These are phyloP conservation scores for Caloenas nicobarica DNA, from an alignment of 2,113 vertebrate species.

Conservation along the genomic window DNA sequence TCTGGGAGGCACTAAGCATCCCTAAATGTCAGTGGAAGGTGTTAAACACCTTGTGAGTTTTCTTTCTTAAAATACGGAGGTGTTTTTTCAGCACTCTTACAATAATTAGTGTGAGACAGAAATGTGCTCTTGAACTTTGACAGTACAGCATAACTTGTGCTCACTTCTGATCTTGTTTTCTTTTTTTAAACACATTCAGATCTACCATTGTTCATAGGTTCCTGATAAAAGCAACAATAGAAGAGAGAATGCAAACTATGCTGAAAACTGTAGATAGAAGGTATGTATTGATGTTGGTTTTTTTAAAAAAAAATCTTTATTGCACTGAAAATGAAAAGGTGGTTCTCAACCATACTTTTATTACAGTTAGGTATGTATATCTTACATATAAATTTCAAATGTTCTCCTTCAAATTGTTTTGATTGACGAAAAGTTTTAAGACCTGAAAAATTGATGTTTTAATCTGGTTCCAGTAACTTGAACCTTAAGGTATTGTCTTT, in stretches of 20 bases:
- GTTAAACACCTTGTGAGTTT: background rate
- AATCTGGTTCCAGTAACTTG: background rate
- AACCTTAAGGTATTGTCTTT: background rate
- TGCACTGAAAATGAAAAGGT: background rate
- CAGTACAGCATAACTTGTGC: background rate
- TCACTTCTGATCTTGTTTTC: background rate
- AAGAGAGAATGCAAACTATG: constrained; percentile 98
- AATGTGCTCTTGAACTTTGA: background rate
- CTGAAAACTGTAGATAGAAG: constrained; percentile 93
- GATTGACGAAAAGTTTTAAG: background rate
- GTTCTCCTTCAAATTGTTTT: background rate
- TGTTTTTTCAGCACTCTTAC: background rate
- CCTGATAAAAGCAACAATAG: constrained; percentile 97
- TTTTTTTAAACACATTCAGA: constrained; percentile 72
- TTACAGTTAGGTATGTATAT: background rate
- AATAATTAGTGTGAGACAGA: background rate
- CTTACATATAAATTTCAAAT: background rate
- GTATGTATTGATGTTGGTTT: constrained; percentile 70
- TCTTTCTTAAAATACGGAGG: background rate
- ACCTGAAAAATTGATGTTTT: background rate
- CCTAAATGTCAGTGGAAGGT: background rate
- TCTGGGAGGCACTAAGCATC: background rate
- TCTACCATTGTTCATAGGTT: constrained; percentile 97
- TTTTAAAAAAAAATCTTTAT: background rate
- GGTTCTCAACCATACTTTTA: background rate